These are phyloP conservation scores for Coregonus suidteri DNA, from an alignment of 2,797 vertebrate species.

Conservation along the genomic window DNA sequence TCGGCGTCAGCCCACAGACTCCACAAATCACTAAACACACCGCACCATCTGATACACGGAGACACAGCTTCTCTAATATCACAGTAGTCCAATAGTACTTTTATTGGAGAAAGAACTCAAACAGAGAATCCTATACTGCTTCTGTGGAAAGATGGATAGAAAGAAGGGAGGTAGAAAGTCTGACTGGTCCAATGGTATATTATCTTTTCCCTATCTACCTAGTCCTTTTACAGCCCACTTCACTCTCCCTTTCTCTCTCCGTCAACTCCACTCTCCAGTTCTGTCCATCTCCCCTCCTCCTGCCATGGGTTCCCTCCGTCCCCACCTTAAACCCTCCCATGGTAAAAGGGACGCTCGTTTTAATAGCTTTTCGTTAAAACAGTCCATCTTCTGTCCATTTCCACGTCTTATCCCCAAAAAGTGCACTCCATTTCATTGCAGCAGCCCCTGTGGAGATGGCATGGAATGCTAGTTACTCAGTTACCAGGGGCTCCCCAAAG, in stretches of 20 bases:
- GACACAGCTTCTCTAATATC: constrained; percentile 38
- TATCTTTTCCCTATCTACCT: background rate
- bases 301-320: background rate
- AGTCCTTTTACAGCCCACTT: background rate
- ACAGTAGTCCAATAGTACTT: background rate
- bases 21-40: background rate
- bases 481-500: background rate
- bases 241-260: background rate
- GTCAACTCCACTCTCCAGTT: constrained; percentile 10
- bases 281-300: background rate
- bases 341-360: background rate
- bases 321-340: background rate
- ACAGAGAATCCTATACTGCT: too few relatives aligned
- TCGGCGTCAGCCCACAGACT: background rate
- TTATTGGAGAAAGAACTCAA: background rate
- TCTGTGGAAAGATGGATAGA: background rate
- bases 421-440: background rate
- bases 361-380: constrained; percentile 23
- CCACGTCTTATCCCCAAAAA: background rate
- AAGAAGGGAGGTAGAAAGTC: background rate
- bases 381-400: constrained; percentile 22
- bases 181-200: background rate
- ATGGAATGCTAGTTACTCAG: background rate
- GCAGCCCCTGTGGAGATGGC: background rate
- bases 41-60: background rate